Conservation (phyloP, 2,797 vertebrate genomes). For the Pogoniulus pusillus region DNA sequence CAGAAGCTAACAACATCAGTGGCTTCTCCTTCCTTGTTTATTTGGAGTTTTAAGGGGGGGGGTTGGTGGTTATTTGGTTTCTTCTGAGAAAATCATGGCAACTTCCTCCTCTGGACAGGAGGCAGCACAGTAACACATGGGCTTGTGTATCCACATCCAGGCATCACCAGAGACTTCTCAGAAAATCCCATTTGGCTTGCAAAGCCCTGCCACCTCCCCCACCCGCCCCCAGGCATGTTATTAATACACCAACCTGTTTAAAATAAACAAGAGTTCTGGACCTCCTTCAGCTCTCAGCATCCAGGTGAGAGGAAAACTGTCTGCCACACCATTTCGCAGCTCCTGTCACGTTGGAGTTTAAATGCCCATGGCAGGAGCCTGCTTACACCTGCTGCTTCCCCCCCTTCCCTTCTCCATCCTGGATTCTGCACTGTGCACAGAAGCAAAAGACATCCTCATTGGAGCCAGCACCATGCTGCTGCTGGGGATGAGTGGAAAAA, state of each 20-base stretch:
- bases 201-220: background rate
- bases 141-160: background rate
- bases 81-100: background rate
- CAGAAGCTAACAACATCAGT: background rate
- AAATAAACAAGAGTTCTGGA: background rate
- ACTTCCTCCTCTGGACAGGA: background rate
- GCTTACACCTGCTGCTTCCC: background rate
- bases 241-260: background rate
- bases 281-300: background rate
- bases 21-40: background rate
- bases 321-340: background rate
- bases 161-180: background rate
- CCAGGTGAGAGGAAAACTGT: background rate
- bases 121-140: accelerated
- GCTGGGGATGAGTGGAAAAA: background rate
- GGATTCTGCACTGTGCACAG: background rate
- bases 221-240: background rate
- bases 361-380: background rate
- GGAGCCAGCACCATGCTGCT: background rate
- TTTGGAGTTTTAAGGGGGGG: background rate
- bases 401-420: accelerated
- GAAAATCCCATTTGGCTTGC: background rate
- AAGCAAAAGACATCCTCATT: background rate
- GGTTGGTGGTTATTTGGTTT: background rate
- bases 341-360: background rate